Conservation (phyloP, 2,888 invertebrate species). For the Tipula unca region DNA sequence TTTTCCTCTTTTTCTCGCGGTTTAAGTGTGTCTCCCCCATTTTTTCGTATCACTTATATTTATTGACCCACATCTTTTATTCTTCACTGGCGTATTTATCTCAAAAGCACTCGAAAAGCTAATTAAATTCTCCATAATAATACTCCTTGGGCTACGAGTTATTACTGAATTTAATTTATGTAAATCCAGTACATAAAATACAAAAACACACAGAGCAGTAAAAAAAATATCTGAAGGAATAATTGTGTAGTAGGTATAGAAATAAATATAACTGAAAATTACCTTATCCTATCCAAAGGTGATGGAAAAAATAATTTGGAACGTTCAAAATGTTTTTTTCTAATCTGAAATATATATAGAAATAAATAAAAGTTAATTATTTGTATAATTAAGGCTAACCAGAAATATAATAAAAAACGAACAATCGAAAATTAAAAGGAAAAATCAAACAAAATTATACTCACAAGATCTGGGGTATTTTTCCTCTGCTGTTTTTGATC, state of each 20-base stretch:
- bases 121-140: not conserved
- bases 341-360: not conserved
- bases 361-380: not conserved
- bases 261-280: not conserved
- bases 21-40: not conserved
- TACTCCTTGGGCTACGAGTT: not conserved
- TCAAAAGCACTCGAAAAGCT: not conserved
- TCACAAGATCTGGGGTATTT: not conserved
- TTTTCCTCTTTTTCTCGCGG: not conserved
- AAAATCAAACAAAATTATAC: not conserved
- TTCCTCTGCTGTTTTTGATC: not conserved
- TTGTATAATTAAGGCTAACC: not conserved
- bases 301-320: slow-evolving; percentile 20
- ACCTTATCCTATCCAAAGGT: slow-evolving; percentile 23
- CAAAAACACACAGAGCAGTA: not conserved
- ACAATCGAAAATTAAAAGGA: not conserved
- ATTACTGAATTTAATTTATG: not conserved
- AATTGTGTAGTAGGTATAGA: no score
- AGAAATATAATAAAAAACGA: not conserved
- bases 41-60: not conserved
- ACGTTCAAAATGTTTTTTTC: not conserved
- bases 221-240: not conserved
- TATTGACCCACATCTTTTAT: not conserved
- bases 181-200: not conserved
- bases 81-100: not conserved